Evolutionary conservation across 2,113 vertebrate genomes (phyloP), one percentile per base, ranked within the genome.

Genomic region (Marcusenius ussheri): DNA sequence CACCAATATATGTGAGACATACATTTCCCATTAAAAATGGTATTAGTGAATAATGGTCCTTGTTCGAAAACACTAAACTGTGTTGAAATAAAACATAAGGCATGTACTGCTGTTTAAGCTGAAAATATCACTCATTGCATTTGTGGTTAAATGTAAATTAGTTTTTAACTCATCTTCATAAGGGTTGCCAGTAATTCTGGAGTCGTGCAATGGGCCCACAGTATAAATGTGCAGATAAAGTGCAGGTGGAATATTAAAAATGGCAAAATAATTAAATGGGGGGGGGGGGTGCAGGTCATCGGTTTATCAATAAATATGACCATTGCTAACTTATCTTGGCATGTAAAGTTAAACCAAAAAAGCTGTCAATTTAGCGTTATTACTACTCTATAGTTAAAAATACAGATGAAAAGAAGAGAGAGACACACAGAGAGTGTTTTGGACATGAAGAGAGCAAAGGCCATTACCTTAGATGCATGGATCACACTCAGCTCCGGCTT

Each of bases 401-500:
- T 39, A 77, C 15, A 42, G 31, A 2, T 77, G 27, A 42, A 77
- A 42, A 17, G 31, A 35, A 74, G 2, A 27, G n/a, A 11, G 3
- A 70, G 1, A 70, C n/a, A 70, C n/a, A 70, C 9, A 70, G 11
- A 11, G n/a, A 70, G 10, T 70, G 62, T 70, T 70, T 70, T 13
- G 10, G 27, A 70, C 10, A 13, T 13, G 62, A 70, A 31, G 9
- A 70, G 62, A 27, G 5, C 27, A 53, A 13, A 62, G 70, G 47
- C 5, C 45, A 80, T 70, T 66, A 91, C 91, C 91, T 91, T 88
- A 27, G 89, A 89, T 2, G 85, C 42, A 31, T 87, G 47, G 49
- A 91, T 83, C 27, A 91, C 86, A 5, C 46, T 87, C 17, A 90
- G 21, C 45, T 27, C 49, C 7, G 91, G 91, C 39, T 88, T 90